Evolutionary conservation across 2,888 invertebrate genomes (phyloP), one percentile per base, ranked within the genome.

Genomic region (Macrophya alboannulata): DNA sequence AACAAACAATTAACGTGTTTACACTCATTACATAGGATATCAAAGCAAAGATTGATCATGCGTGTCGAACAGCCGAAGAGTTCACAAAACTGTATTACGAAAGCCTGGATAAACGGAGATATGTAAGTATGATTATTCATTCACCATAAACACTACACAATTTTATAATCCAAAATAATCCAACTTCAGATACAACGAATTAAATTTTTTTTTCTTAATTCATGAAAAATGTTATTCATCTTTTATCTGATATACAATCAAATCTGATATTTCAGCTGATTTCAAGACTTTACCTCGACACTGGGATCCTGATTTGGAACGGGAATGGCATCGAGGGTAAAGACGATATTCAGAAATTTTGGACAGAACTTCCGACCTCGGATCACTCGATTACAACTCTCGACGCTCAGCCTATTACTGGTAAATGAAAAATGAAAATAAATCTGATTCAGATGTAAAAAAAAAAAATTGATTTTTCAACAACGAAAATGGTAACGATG

Each of bases 11-110:
- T 12, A 43, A 31, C 48, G 4, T 31, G 8, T 31, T 40, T 17
- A 25, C 15, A n/a, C 15, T 84, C 4, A 3, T 31, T 0, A 51
- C 94, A 94, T 93, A 97, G 95, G 95, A 95, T 45, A 89, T 95
- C 59, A 95, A 95, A 88, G 94, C 94, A 85, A 97, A 96, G 93
- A 95, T 97, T 62, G 98, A 98, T 87, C 96, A 97, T 91, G 98
- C 98, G 31, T 97, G 97, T 89, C 95, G 97, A 91, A 97, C 97
- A 21, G 98, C 98, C 0, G 97, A 98, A 94, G 97, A 98, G 90
- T 99, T 99, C 91, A 97, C 97, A 4, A 97, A 97, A 94, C 94
- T 98, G 4, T 99, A 97, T 93, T 99, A 99, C 93, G 97, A 98
- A 90, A 97, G 97, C 90, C 94, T 98, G 86, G 99, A 99, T 91